A percentile compares a stretch with the other conserved stretches of the same genome.
These are phyloP conservation scores for Boloria selene DNA, from an alignment of 2,888 invertebrate genomes.

Conservation along the genomic window DNA sequence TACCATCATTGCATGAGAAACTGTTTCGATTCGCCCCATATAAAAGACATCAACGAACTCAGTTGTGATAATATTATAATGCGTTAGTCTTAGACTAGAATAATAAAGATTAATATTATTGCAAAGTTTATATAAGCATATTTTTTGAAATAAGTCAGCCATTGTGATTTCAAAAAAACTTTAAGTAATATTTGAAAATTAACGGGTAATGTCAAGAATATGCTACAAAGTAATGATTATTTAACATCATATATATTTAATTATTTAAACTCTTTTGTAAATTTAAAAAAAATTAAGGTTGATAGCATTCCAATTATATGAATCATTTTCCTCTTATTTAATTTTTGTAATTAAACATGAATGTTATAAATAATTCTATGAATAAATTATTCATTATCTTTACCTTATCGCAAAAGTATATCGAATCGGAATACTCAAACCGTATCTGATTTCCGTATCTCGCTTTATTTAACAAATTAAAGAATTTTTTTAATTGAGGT, in stretches of 20 bases:
- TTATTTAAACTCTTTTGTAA: too few species aligned
- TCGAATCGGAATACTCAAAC: constrained; percentile 12
- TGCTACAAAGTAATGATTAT: too few species aligned
- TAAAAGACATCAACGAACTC: constrained; percentile 67
- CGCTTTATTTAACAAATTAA: constrained; percentile 34
- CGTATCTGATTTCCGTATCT: constrained; percentile 19
- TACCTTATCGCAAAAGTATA: constrained; percentile 13
- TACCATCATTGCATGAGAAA: constrained; percentile 45
- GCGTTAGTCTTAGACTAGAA: not conserved
- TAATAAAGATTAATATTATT: not conserved
- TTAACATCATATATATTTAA: too few species aligned
- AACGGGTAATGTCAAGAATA: too few species aligned
- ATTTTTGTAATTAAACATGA: constrained; percentile 3
- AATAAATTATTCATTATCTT: constrained; percentile 8
- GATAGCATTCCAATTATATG: too few species aligned
- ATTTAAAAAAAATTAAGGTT: too few species aligned
- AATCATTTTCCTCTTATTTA: too few species aligned
- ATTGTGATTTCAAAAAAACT: too few species aligned
- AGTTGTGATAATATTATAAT: constrained; percentile 12
- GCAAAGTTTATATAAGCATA: too few species aligned
- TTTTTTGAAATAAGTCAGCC: too few species aligned
- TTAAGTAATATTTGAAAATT: too few species aligned
- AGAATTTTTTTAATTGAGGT: constrained; percentile 36
- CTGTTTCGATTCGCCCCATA: constrained; percentile 49
- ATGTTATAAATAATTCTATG: constrained; percentile 15